These are phyloP conservation scores for Phymastichus coffea DNA, from an alignment of 1,140 invertebrate species.

Conservation along the genomic window DNA sequence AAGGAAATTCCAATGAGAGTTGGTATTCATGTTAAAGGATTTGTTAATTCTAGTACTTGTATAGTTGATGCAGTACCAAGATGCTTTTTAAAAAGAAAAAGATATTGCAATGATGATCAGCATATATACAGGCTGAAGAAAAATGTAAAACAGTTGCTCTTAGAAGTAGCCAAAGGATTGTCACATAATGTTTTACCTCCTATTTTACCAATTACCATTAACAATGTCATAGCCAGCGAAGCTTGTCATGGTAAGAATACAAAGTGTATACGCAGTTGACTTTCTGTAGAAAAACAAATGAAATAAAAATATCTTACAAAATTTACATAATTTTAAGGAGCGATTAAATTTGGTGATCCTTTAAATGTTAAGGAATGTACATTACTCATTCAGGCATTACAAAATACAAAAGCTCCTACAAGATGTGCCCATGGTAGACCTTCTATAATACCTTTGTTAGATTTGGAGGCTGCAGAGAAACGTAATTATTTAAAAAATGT, in stretches of 20 bases:
- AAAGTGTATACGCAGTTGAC: neutral
- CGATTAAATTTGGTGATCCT: slow-evolving; percentile 53
- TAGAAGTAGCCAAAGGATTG: slow-evolving; percentile 42
- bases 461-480: slow-evolving; percentile 38
- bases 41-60: slow-evolving; percentile 31
- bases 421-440: slow-evolving; percentile 54
- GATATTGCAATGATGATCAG: slow-evolving; percentile 28
- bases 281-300: neutral
- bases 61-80: slow-evolving; percentile 41
- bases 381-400: slow-evolving; percentile 40
- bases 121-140: slow-evolving; percentile 31
- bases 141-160: slow-evolving; percentile 37
- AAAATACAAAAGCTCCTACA: slow-evolving; percentile 45
- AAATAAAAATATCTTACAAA: neutral
- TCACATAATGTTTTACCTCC: slow-evolving; percentile 21
- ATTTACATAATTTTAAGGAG: slow-evolving; percentile 35
- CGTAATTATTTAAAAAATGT: slow-evolving; percentile 8
- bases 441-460: slow-evolving; percentile 49
- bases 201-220: slow-evolving; percentile 46
- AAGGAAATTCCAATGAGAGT: slow-evolving; percentile 36
- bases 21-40: slow-evolving; percentile 39
- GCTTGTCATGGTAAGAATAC: slow-evolving; percentile 49
- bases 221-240: slow-evolving; percentile 49
- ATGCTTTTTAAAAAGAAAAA: slow-evolving; percentile 43
- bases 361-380: slow-evolving; percentile 43